phyloP scores from a whole-genome alignment of 1,140 invertebrate species.

The Drosophila nannoptera region DNA sequence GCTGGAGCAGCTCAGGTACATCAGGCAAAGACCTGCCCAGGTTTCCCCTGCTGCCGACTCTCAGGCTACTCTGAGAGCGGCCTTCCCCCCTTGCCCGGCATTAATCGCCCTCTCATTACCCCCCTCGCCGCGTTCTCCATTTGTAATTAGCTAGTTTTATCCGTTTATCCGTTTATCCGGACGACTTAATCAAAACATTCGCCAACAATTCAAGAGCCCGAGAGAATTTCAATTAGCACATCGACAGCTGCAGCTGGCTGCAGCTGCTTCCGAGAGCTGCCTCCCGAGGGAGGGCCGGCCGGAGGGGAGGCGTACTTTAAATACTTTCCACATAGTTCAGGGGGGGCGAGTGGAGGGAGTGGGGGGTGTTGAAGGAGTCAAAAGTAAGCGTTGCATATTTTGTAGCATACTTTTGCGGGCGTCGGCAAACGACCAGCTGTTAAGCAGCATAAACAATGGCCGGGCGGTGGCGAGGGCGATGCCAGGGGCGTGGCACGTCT shows the following conservation, averaged over 20 bases:
- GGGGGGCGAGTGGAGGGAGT: not conserved
- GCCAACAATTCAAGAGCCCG: not conserved
- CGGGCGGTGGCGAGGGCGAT: too few species aligned
- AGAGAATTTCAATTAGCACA: constrained; percentile 6
- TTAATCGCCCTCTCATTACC: not conserved
- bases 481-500: not conserved
- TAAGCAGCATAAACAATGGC: constrained; percentile 15
- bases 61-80: too few species aligned
- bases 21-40: too few species aligned
- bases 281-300: not conserved
- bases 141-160: not conserved
- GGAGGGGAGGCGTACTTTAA: not conserved
- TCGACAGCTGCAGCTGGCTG: not conserved
- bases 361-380: not conserved
- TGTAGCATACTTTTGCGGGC: constrained; percentile 38
- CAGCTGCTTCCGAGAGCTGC: not conserved
- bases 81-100: too few species aligned
- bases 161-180: not conserved
- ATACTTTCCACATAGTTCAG: constrained; percentile 1
- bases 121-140: not conserved
- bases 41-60: too few species aligned
- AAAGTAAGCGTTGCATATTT: constrained; percentile 41
- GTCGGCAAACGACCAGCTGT: constrained; percentile 15
- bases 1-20: too few species aligned
- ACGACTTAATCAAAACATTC: constrained; percentile 4